These are phyloP conservation scores for Phytoseiulus persimilis DNA, from an alignment of 2,888 invertebrate genomes.

Conservation along the genomic window DNA sequence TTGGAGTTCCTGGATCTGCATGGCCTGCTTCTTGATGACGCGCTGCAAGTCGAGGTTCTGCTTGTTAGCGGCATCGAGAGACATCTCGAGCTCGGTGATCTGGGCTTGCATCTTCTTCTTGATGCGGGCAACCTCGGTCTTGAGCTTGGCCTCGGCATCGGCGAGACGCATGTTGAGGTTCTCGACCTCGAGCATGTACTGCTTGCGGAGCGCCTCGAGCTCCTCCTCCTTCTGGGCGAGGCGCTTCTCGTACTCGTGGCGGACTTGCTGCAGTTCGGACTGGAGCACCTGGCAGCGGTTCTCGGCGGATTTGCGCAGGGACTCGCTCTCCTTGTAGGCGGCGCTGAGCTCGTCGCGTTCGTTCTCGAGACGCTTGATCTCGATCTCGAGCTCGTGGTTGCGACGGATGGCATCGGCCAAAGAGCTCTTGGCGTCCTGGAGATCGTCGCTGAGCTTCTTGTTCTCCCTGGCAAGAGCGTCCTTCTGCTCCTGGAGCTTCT, in stretches of 20 bases:
- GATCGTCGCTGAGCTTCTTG: conserved; percentile 93
- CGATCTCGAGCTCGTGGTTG: conserved; percentile 92
- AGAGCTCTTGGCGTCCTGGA: conserved; percentile 84
- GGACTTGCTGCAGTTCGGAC: conserved; percentile 84
- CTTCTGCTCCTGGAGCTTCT: conserved; percentile 93
- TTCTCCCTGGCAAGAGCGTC: conserved; percentile 89
- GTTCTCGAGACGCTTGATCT: conserved; percentile 92
- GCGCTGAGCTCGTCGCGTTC: conserved; percentile 97
- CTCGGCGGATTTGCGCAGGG: conserved; percentile 94
- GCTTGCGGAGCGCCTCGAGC: conserved; percentile 92
- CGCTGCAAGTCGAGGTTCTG: conserved; percentile 93
- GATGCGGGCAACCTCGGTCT: conserved; percentile 88
- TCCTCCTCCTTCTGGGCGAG: conserved; percentile 97
- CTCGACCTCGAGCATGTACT: conserved; percentile 94
- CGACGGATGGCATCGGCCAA: conserved; percentile 91
- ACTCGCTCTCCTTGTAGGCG: conserved; percentile 96
- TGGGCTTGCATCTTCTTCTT: conserved; percentile 98
- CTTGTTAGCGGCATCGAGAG: conserved; percentile 94
- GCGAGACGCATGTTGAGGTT: conserved; percentile 87
- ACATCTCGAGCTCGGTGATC: conserved; percentile 91
- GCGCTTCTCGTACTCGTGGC: conserved; percentile 93
- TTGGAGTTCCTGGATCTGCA: conserved; percentile 80
- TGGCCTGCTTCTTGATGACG: conserved; percentile 92
- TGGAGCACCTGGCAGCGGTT: conserved; percentile 84
- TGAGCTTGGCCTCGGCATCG: conserved; percentile 88